Conservation (phyloP, 2,888 invertebrate genomes). For the Chironomus tentans region DNA sequence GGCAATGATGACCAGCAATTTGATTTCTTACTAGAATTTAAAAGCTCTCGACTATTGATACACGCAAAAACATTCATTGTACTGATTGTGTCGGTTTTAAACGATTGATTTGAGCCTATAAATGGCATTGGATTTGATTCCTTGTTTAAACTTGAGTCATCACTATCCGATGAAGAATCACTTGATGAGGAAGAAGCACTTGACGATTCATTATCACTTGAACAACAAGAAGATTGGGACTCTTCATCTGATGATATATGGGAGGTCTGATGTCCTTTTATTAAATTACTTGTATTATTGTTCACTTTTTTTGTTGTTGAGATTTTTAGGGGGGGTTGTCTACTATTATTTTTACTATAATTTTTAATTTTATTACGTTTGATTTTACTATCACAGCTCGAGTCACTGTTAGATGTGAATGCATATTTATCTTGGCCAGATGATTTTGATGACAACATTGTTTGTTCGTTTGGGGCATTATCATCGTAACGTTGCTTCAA, state of each 20-base stretch:
- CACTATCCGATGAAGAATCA: neutral
- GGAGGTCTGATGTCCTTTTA: too few species aligned
- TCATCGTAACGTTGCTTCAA: neutral
- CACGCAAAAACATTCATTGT: slow-evolving; percentile 26
- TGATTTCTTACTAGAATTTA: neutral
- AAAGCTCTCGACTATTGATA: slow-evolving; percentile 22
- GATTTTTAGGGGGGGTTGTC: neutral
- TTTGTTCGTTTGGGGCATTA: too few species aligned
- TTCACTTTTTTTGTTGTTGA: neutral
- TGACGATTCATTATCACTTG: slow-evolving; percentile 28
- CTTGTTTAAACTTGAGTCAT: too few species aligned
- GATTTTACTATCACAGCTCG: slow-evolving; percentile 14
- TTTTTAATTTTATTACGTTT: neutral
- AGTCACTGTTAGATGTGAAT: slow-evolving; percentile 18
- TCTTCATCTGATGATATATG: slow-evolving; percentile 27
- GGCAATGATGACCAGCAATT: slow-evolving; percentile 21
- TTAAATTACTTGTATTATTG: slow-evolving; percentile 11
- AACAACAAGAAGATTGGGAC: slow-evolving; percentile 30
- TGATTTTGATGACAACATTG: neutral
- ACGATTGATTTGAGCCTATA: neutral
- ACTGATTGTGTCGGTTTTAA: slow-evolving; percentile 21
- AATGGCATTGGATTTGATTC: too few species aligned
- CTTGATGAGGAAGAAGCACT: neutral
- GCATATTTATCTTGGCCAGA: slow-evolving; percentile 14
- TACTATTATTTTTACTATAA: neutral